Evolutionary conservation across 2,888 invertebrate species (phyloP).

Genomic region (Aelia acuminata): DNA sequence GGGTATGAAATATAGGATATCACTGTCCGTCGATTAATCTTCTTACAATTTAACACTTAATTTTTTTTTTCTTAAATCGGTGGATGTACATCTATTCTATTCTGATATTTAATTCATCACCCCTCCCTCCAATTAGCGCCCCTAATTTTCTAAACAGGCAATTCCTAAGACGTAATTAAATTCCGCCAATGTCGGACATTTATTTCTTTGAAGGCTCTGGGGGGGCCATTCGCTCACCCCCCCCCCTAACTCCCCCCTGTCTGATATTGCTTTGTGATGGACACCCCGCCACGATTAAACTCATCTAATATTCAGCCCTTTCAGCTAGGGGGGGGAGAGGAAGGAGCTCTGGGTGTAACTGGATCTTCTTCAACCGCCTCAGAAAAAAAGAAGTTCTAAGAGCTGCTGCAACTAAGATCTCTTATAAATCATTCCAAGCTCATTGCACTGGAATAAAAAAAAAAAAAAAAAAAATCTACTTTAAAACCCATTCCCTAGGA

Average conservation of each 20-base stretch:
- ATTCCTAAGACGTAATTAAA: slow-evolving; percentile 11
- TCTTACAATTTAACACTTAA: too few relatives aligned
- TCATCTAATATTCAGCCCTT: slow-evolving; percentile 32
- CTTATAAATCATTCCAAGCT: not conserved
- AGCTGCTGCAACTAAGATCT: not conserved
- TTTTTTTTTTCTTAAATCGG: not conserved
- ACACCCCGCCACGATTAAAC: slow-evolving; percentile 23
- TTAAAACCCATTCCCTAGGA: not conserved
- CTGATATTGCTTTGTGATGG: slow-evolving; percentile 35
- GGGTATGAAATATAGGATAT: too few relatives aligned
- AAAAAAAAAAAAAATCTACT: too few relatives aligned
- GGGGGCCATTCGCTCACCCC: not conserved
- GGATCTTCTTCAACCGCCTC: not conserved
- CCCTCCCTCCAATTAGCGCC: not conserved
- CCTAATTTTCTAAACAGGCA: slow-evolving; percentile 2
- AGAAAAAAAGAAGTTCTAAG: not conserved
- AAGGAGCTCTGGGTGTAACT: slow-evolving; percentile 5
- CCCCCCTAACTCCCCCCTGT: not conserved
- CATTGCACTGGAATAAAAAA: not conserved
- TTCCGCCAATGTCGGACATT: slow-evolving; percentile 26
- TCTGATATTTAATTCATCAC: not conserved
- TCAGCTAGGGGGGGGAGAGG: not conserved
- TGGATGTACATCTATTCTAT: not conserved
- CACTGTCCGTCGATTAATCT: too few relatives aligned
- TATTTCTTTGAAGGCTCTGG: slow-evolving; percentile 1